Base-by-base conservation (phyloP, 2,797 vertebrate genomes). In the Lutjanus argentimaculatus region DNA sequence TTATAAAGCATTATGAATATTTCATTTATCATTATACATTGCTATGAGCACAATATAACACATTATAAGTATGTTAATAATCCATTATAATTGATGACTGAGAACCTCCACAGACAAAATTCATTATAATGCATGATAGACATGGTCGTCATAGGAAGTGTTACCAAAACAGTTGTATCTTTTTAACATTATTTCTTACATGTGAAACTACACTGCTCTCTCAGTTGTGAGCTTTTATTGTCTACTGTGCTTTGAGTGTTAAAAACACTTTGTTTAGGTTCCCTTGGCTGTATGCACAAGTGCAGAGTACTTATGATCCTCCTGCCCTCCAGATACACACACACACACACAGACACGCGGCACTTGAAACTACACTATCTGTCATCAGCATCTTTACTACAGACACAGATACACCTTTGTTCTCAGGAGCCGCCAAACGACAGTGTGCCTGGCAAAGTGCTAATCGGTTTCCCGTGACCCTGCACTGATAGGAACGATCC, bases 391-490 rank as follows among this genome's bases (percentile, higher is more conserved):
- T 91, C 85, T 92, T 83, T 77, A 72, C 81, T 66, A 71, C 85
- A 83, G 79, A 80, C 88, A 92, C 83, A 87, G 78, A 86, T 80
- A 80, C 84, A 91, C 85, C 76, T 92, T 94, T 94, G 92, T 94
- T 93, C 85, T 86, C 75, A n/a, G 73, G 74, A 85, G 70, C 84
- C 6, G 53, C 67, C 82, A 83, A 90, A 80, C 61, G 62, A 78
- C 88, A 80, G 83, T 62, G 67, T 64, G 85, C 73, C 82, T 85
- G 78, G 87, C 75, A 84, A 85, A 83, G 86, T 82, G 86, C 75
- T 93, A 91, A 94, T 94, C 90, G 88, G 75, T 91, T 94, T 89
- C 86, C 84, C 15, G 71, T 91, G 90, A 95, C 92, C 92, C 91
- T 68, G 75, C 80, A 46, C 88, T 80, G 93, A 95, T 95, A 94